Percentiles rank a stretch among this genome's conserved stretches.
Evolutionary conservation across 53 echinoderm and acorn worm species (phyloP).

Genomic region (Crossaster papposus): DNA sequence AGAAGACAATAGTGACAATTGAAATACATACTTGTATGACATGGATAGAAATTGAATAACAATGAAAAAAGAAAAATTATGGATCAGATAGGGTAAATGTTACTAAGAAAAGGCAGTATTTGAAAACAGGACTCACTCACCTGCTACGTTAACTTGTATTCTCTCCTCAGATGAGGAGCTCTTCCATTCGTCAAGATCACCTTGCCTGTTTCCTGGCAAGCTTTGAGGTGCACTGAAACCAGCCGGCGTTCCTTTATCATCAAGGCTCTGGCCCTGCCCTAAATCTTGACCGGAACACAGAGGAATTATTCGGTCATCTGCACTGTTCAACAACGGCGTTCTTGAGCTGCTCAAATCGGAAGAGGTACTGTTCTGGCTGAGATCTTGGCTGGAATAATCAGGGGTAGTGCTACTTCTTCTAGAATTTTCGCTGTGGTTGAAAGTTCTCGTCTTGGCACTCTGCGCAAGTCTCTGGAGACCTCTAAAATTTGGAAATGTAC

Average conservation of each 20-base stretch:
- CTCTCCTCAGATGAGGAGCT: neutral
- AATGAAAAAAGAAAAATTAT: neutral
- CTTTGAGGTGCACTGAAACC: neutral
- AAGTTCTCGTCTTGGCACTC: slow-evolving; percentile 70
- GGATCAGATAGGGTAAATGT: neutral
- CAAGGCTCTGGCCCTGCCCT: neutral
- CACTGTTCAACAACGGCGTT: neutral
- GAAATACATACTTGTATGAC: neutral
- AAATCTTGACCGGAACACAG: neutral
- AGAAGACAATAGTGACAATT: neutral
- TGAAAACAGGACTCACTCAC: neutral
- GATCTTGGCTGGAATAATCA: neutral
- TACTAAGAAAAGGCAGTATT: neutral
- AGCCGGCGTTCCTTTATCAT: slow-evolving; percentile 15
- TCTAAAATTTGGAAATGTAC: slow-evolving; percentile 85
- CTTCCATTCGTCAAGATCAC: neutral
- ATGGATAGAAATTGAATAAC: no score
- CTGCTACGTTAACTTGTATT: slow-evolving; percentile 25
- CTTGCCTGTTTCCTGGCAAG: slow-evolving; percentile 31
- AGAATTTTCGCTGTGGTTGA: neutral
- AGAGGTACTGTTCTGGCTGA: neutral
- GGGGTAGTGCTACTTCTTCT: neutral
- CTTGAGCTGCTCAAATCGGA: neutral
- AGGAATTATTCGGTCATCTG: neutral
- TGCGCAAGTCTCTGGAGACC: slow-evolving; percentile 73